Evolutionary conservation across 35 echinoderm and acorn worm genomes (phyloP).

Genomic region (Ophiothrix spiculata): DNA sequence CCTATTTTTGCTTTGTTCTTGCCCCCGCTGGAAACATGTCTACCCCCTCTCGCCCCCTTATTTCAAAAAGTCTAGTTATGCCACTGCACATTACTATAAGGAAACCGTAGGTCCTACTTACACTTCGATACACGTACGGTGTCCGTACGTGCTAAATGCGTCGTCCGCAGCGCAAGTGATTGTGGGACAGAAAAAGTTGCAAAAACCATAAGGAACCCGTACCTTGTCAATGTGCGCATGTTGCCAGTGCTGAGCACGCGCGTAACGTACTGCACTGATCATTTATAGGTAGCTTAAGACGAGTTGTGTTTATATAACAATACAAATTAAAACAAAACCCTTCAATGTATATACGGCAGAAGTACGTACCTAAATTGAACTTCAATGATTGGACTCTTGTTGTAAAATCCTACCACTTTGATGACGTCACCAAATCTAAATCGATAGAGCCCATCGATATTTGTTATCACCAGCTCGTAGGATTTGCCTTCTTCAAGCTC

Average conservation of each 20-base stretch:
- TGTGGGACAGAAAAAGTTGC: background rate
- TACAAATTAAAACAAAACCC: background rate
- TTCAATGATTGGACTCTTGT: constrained; percentile 37
- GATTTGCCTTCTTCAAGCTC: constrained; percentile 37
- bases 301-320: background rate
- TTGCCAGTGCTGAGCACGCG: no score
- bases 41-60: no score
- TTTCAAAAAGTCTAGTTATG: no score
- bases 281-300: background rate
- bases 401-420: constrained; percentile 40
- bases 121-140: no score
- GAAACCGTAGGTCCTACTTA: no score
- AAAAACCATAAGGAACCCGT: background rate
- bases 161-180: no score
- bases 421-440: constrained; percentile 57
- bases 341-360: background rate
- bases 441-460: constrained; percentile 40
- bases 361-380: constrained; percentile 35
- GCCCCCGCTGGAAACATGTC: no score
- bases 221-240: background rate
- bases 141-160: no score
- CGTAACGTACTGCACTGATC: background rate
- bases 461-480: constrained; percentile 47
- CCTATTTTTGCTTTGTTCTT: no score
- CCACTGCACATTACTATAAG: no score